Conservation (phyloP, 2,888 invertebrate genomes). For the Melitaea athalia region DNA sequence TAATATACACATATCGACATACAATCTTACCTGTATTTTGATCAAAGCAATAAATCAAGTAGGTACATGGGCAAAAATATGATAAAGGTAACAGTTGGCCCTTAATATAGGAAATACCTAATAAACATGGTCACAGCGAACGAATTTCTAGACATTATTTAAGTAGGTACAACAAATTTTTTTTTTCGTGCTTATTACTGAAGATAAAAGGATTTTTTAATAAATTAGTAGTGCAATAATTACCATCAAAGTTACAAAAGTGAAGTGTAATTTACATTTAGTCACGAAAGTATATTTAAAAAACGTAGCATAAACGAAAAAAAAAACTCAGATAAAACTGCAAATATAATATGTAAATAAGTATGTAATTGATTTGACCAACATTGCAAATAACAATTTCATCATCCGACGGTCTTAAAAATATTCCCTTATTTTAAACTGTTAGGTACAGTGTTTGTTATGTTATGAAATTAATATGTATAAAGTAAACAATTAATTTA, state of each 20-base stretch:
- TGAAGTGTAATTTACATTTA: no score
- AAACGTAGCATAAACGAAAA: not conserved
- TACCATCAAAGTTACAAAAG: no score
- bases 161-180: no score
- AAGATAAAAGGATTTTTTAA: no score
- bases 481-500: not conserved
- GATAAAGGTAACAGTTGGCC: not conserved
- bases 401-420: not conserved
- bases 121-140: not conserved
- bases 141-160: no score
- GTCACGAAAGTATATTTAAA: no score
- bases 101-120: not conserved
- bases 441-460: not conserved
- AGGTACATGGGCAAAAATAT: not conserved
- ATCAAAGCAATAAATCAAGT: not conserved
- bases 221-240: no score
- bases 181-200: no score
- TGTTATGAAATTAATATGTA: not conserved
- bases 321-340: not conserved
- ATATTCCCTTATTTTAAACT: not conserved
- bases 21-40: not conserved
- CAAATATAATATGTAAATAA: not conserved
- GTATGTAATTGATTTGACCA: not conserved
- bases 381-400: not conserved
- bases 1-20: not conserved